Evolutionary conservation across 2,888 invertebrate species (phyloP).

Genomic region (Zootermopsis nevadensis): DNA sequence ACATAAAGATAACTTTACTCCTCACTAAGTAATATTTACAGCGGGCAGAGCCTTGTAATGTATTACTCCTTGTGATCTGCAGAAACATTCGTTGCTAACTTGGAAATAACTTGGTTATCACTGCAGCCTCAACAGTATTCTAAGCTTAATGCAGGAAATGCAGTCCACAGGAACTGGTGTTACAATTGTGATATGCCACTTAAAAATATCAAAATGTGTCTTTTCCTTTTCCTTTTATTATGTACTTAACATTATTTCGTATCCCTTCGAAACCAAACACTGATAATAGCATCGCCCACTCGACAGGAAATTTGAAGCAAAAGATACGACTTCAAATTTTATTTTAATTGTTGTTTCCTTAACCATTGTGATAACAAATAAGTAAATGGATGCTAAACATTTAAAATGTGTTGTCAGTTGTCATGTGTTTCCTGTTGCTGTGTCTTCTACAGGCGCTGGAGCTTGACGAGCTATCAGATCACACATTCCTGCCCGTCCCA

Average conservation of each 20-base stretch:
- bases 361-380: neutral
- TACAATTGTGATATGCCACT: neutral
- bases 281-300: constrained; percentile 10
- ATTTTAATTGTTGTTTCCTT: constrained; percentile 24
- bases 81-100: neutral
- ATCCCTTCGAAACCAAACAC: constrained; percentile 15
- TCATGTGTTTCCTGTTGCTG: neutral
- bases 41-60: neutral
- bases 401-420: neutral
- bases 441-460: no score
- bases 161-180: constrained; percentile 32
- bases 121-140: neutral
- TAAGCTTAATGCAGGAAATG: constrained; percentile 14
- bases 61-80: neutral
- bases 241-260: constrained; percentile 7
- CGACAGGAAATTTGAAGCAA: constrained; percentile 26
- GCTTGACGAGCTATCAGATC: no score
- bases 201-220: constrained; percentile 7
- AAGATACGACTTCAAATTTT: constrained; percentile 7
- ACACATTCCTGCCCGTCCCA: no score
- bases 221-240: constrained; percentile 32
- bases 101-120: neutral
- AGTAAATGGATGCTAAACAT: neutral
- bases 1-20: no score
- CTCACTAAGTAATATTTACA: no score